Evolutionary conservation across 2,797 vertebrate genomes (phyloP).

Genomic region (Apogon talboti): DNA sequence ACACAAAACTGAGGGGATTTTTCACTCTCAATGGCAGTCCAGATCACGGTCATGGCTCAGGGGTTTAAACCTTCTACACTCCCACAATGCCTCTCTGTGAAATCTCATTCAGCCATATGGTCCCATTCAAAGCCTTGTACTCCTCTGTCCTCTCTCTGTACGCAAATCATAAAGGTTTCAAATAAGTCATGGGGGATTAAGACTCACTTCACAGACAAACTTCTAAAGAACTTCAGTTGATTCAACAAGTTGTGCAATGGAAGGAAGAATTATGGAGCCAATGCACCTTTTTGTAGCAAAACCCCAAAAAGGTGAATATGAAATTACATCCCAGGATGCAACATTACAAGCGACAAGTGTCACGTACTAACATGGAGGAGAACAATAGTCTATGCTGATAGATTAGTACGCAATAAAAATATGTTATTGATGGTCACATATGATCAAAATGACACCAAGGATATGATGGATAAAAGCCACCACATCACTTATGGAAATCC

Average conservation of each 20-base stretch:
- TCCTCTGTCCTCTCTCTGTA: conserved; percentile 33
- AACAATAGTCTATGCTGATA: conserved; percentile 20
- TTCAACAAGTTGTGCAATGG: conserved; percentile 61
- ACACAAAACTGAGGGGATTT: conserved; percentile 51
- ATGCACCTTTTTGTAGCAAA: conserved; percentile 44
- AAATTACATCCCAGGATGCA: conserved; percentile 41
- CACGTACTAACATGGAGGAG: conserved; percentile 54
- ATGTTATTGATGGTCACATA: background rate
- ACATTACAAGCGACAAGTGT: conserved; percentile 52
- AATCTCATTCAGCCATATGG: conserved; percentile 58
- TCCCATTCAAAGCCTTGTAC: conserved; percentile 37
- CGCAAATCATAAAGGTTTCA: conserved; percentile 31
- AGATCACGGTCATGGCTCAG: conserved; percentile 62
- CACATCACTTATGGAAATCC: background rate
- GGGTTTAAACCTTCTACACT: conserved; percentile 51
- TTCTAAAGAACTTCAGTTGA: conserved; percentile 44
- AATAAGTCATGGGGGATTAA: conserved; percentile 31
- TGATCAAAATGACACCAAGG: background rate
- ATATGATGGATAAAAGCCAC: background rate
- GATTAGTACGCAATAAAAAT: conserved; percentile 27
- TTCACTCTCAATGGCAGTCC: conserved; percentile 54
- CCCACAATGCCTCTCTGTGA: conserved; percentile 58
- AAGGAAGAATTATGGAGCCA: conserved; percentile 25
- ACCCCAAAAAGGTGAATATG: background rate
- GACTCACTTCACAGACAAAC: conserved; percentile 34